These are phyloP conservation scores for Rhinophrynus dorsalis DNA, from an alignment of 2,797 vertebrate genomes.

Conservation along the genomic window DNA sequence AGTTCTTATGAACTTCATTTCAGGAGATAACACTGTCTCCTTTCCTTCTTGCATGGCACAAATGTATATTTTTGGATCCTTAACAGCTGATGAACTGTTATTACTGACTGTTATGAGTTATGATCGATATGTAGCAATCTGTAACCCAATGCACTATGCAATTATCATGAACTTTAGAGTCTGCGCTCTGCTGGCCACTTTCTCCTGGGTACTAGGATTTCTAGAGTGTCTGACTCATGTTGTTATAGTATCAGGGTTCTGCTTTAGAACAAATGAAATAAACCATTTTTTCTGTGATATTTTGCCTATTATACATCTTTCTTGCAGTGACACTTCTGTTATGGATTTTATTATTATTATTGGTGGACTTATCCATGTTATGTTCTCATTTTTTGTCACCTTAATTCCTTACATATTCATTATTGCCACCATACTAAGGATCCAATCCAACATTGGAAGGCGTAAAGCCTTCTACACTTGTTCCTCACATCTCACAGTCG, in stretches of 20 bases:
- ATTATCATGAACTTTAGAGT: not conserved
- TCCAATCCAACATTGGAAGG: not conserved
- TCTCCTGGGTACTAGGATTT: not conserved
- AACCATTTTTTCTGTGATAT: not conserved
- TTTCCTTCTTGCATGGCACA: not conserved
- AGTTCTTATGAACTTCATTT: not conserved
- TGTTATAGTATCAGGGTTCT: not conserved
- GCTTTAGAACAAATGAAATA: not conserved
- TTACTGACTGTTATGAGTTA: slow-evolving; percentile 18
- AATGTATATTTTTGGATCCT: not conserved
- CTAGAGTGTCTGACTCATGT: not conserved
- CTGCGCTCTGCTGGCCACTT: not conserved
- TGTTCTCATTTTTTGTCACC: no score
- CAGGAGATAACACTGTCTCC: not conserved
- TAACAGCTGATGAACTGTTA: slow-evolving; percentile 7
- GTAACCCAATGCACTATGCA: not conserved
- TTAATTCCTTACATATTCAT: not conserved
- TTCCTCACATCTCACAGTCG: not conserved
- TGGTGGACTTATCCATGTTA: not conserved
- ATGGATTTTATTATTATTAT: not conserved
- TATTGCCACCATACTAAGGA: not conserved
- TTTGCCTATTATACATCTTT: not conserved
- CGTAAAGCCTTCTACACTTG: not conserved
- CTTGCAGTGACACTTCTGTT: not conserved
- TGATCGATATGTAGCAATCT: slow-evolving; percentile 8